These are phyloP conservation scores for Bambusicola thoracicus DNA, from an alignment of 2,113 vertebrate genomes.

Conservation along the genomic window DNA sequence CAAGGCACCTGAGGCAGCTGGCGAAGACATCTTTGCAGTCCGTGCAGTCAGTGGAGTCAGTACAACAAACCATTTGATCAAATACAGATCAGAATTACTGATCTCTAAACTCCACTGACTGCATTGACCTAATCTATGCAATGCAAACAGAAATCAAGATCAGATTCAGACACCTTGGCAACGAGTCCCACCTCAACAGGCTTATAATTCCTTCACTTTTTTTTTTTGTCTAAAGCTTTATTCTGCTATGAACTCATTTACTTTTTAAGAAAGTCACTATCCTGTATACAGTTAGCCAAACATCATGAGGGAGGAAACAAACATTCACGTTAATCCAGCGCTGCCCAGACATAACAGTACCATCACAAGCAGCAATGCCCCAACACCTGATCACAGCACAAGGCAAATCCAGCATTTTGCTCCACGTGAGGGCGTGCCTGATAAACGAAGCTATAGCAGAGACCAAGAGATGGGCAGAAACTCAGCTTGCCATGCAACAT, in stretches of 20 bases:
- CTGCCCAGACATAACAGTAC: not conserved
- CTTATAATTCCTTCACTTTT: not conserved
- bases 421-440: not conserved
- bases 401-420: not conserved
- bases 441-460: not conserved
- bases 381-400: not conserved
- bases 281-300: not conserved
- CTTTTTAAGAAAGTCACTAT: not conserved
- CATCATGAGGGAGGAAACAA: not conserved
- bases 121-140: not conserved
- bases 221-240: not conserved
- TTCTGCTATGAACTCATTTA: not conserved
- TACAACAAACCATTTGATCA: not conserved
- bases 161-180: not conserved
- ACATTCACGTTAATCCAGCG: not conserved
- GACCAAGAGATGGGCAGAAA: not conserved
- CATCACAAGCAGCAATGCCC: not conserved
- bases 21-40: not conserved
- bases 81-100: not conserved
- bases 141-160: not conserved
- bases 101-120: not conserved
- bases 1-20: not conserved
- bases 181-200: not conserved
- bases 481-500: not conserved
- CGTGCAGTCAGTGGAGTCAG: not conserved